phyloP scores from a whole-genome alignment of 1,140 invertebrate genomes.

The Prorops nasuta region DNA sequence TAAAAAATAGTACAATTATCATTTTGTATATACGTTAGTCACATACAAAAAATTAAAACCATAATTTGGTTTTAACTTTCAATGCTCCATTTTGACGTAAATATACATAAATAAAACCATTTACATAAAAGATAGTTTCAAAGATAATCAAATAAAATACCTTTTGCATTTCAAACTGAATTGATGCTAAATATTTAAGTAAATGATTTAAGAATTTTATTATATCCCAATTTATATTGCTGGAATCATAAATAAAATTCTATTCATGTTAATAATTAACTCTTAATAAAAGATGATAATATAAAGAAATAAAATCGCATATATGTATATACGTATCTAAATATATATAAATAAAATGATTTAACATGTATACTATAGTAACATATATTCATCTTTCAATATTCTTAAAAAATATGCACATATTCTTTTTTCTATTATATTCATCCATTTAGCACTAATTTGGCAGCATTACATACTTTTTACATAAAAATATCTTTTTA shows the following conservation, averaged over 20 bases:
- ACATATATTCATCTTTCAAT: slow-evolving; percentile 18
- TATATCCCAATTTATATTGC: slow-evolving; percentile 43
- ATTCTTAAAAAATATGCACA: slow-evolving; percentile 24
- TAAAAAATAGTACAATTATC: no score
- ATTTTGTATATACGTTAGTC: slow-evolving; percentile 1
- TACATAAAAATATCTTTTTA: slow-evolving; percentile 23
- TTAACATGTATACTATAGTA: slow-evolving; percentile 21
- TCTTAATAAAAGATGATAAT: slow-evolving; percentile 24
- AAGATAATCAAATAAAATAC: background rate
- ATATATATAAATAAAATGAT: slow-evolving; percentile 24
- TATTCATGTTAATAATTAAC: slow-evolving; percentile 45
- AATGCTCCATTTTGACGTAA: slow-evolving; percentile 8
- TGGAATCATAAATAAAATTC: slow-evolving; percentile 42
- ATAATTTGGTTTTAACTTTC: slow-evolving; percentile 1
- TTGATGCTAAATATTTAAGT: slow-evolving; percentile 11
- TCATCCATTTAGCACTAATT: slow-evolving; percentile 20
- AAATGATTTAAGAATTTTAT: slow-evolving; percentile 32
- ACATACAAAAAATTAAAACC: slow-evolving; percentile 11
- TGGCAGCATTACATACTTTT: slow-evolving; percentile 23
- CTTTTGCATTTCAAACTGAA: background rate
- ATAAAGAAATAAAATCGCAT: slow-evolving; percentile 14
- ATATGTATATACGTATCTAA: slow-evolving; percentile 21
- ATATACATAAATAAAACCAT: background rate
- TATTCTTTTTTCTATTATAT: slow-evolving; percentile 14
- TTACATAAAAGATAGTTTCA: slow-evolving; percentile 12